These are phyloP conservation scores for Neoarius graeffei DNA, from an alignment of 2,113 vertebrate genomes.

Conservation along the genomic window DNA sequence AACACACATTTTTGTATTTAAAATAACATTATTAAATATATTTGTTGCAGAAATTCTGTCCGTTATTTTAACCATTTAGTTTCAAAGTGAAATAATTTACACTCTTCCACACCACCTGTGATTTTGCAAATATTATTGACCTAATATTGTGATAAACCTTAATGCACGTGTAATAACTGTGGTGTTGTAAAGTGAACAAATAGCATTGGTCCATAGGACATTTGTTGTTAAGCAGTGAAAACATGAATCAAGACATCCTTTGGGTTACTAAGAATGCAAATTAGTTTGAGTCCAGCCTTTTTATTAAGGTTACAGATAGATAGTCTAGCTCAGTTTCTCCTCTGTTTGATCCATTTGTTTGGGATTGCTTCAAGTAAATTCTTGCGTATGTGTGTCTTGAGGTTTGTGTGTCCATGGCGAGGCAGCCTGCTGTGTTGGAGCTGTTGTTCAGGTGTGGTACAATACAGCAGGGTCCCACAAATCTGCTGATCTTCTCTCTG, in stretches of 20 bases:
- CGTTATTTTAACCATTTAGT: neutral
- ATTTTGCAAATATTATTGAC: neutral
- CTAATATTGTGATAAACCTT: neutral
- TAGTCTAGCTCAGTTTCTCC: neutral
- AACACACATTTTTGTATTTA: too few species aligned
- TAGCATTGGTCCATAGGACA: neutral
- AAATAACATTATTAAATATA: too few species aligned
- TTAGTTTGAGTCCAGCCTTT: neutral
- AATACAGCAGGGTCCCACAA: constrained; percentile 80
- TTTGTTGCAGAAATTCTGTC: neutral
- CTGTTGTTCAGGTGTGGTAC: constrained; percentile 83
- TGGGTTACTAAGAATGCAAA: neutral
- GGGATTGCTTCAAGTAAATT: neutral
- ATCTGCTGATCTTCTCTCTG: constrained; percentile 92
- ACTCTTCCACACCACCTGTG: neutral
- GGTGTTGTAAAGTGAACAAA: neutral
- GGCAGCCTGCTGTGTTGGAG: constrained; percentile 86
- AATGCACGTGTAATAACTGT: neutral
- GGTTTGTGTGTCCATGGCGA: constrained; percentile 87
- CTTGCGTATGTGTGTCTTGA: constrained; percentile 11
- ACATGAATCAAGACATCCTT: neutral
- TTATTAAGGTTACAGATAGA: neutral
- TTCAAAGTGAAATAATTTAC: neutral
- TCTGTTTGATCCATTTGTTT: neutral
- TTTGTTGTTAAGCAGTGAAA: neutral